Evolutionary conservation across 2,113 vertebrate genomes (phyloP).

Genomic region (Pyrgilauda ruficollis): DNA sequence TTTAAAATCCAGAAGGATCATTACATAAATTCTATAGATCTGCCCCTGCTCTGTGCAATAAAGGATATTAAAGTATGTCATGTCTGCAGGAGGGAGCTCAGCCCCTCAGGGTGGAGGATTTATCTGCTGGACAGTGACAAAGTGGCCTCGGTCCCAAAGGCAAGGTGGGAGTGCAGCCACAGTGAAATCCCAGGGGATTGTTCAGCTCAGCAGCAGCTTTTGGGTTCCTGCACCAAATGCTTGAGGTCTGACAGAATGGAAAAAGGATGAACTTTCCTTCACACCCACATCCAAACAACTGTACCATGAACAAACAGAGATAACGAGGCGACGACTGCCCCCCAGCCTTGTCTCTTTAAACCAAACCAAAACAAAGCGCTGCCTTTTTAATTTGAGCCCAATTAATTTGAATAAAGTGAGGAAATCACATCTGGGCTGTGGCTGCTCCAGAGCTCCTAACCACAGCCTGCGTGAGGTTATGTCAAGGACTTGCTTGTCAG

Average conservation of each 20-base stretch:
- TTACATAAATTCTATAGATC: background rate
- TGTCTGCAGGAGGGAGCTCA: background rate
- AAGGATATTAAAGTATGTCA: background rate
- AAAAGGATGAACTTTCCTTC: background rate
- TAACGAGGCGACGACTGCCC: background rate
- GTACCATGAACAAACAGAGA: background rate
- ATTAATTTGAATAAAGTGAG: conserved; percentile 33
- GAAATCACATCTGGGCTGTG: conserved; percentile 30
- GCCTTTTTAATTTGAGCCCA: conserved; percentile 42
- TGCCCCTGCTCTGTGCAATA: background rate
- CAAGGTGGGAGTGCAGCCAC: background rate
- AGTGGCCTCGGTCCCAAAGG: background rate
- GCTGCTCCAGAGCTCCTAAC: background rate
- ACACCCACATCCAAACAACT: background rate
- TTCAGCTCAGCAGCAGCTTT: background rate
- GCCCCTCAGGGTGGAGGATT: background rate
- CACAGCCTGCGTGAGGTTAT: conserved; percentile 25
- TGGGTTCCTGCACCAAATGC: background rate
- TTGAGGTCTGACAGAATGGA: conserved; percentile 24
- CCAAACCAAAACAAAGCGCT: background rate
- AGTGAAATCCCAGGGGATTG: background rate
- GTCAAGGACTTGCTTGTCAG: conserved; percentile 48
- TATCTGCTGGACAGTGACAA: background rate
- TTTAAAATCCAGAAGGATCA: background rate
- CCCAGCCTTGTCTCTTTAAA: background rate